Base-by-base conservation (phyloP, 2,888 invertebrate genomes). In the Taenaris catops region DNA sequence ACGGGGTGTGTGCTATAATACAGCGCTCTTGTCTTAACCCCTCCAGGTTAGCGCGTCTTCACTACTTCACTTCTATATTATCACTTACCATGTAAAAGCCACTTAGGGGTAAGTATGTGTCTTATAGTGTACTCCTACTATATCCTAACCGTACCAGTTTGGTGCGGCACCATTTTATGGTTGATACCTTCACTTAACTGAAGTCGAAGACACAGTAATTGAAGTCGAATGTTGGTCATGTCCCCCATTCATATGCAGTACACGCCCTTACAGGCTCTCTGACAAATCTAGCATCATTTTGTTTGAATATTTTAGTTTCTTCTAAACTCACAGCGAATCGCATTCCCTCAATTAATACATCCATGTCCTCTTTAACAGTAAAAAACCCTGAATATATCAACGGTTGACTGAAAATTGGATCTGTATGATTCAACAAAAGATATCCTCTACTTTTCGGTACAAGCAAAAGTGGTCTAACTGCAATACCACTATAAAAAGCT, bases 371-470 rank as follows among this genome's bases (percentile, higher is more conserved):
- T 49, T 87, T 79, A n/a, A 89, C 88, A 0, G 88, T 88, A 37
- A 91, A 92, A 34, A 90, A 91, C 47, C 90, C 90, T 0, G 95
- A 90, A 53, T 91, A 91, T 44, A 96, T 92, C 29, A 92, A 67
- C 0, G 96, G 96, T 29, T 88, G 86, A 0, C 93, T 92, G 58
- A 89, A 90, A 28, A 90, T 59, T 0, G 96, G 96, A 73, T 96
- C 91, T 0, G 90, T 90, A 0, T 88, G 75, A 51, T 92, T 92
- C 1, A 96, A 68, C 37, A 83, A 55, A 7, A 93, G 61, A 26
- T 74, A 81, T 0, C 93, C 93, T 63, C 89, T 74, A 45, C 93
- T 93, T 55, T 87, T 87, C 0, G 93, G 93, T 24, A 78, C 72
- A 11, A 93, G 58, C 4, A 93, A 57, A 25, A 92, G 87, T 0